Evolutionary conservation across 30 jellyfish, hydroid and myxozoan genomes (phyloP), one percentile per base, ranked within the genome.

Genomic region (Cassiopea xamachana): DNA sequence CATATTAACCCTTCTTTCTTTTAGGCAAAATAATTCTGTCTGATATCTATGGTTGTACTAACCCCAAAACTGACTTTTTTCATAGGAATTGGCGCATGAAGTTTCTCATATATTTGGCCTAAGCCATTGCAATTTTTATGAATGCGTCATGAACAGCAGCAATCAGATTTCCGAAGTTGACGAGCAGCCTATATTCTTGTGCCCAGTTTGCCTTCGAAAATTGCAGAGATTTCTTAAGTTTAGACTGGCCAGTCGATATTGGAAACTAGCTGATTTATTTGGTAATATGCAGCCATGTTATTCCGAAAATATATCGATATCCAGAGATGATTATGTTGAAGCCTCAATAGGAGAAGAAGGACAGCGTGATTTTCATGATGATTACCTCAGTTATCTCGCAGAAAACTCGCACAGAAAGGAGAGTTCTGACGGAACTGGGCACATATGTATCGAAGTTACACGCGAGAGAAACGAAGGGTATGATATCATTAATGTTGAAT

Each of bases 141-240:
- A 83, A 48, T 95, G 99, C 48, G 90, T 96, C 76, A 87, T 95
- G 98, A 95, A 95, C 89, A 77, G 92, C 60, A 89, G 96, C 58
- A 18, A 73, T 6, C 81, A 86, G 1, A 78, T 95, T 6, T 48
- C 89, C 8, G 93, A 91, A 60, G 97, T 80, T 39, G 99, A 95
- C 16, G 91, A 62, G 69, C 99, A 95, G 85, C 98, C 99, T 14
- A 87, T 95, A 45, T 84, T 91, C 47, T 88, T 95, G 45, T 95
- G 99, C 77, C 99, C 99, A 1, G 86, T 95, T n/a, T 95, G 99
- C 80, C 90, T 95, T n/a, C 98, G 99, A 5, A 95, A 95, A 67
- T 82, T 95, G 80, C 99, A 95, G 77, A 77, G 80, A 46, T 85
- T 77, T 67, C 96, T 95, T 17, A 91, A 91, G 74, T 95, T 91